Conservation (phyloP, 2,113 vertebrate genomes). For the Corythoichthys haematopterus region DNA sequence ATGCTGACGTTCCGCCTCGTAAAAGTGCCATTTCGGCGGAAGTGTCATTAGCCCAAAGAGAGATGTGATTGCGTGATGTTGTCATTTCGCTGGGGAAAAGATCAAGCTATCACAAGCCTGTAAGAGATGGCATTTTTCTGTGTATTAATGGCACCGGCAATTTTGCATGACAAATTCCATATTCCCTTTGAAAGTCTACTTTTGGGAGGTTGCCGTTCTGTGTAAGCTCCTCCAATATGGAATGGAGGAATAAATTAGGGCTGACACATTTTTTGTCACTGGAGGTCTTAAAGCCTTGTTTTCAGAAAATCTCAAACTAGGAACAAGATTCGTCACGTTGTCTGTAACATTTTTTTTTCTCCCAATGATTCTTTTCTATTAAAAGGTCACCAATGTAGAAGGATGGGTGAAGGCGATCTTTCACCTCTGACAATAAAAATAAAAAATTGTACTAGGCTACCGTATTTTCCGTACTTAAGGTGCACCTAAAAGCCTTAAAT, state of each 20-base stretch:
- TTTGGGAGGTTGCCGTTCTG: not conserved
- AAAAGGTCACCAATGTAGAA: too few relatives aligned
- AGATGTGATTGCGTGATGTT: not conserved
- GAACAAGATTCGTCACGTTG: not conserved
- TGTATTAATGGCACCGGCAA: not conserved
- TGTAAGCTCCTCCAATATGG: not conserved
- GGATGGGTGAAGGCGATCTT: too few relatives aligned
- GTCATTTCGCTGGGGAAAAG: not conserved
- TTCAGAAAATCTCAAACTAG: not conserved
- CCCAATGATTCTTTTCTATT: not conserved
- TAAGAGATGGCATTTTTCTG: not conserved
- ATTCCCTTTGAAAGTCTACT: not conserved
- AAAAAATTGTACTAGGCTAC: too few relatives aligned
- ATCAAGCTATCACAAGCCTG: not conserved
- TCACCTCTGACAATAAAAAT: too few relatives aligned
- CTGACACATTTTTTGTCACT: not conserved
- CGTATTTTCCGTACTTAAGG: too few relatives aligned
- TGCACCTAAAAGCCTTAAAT: too few relatives aligned
- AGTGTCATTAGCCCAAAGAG: slow-evolving; percentile 33
- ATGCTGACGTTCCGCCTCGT: slow-evolving; percentile 11
- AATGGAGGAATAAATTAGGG: not conserved
- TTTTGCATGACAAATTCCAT: not conserved
- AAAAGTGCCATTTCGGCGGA: slow-evolving; percentile 50
- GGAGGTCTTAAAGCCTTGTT: not conserved
- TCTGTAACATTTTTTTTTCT: not conserved